Evolutionary conservation across 2,888 invertebrate species (phyloP).

Genomic region (Uloborus plumipes): DNA sequence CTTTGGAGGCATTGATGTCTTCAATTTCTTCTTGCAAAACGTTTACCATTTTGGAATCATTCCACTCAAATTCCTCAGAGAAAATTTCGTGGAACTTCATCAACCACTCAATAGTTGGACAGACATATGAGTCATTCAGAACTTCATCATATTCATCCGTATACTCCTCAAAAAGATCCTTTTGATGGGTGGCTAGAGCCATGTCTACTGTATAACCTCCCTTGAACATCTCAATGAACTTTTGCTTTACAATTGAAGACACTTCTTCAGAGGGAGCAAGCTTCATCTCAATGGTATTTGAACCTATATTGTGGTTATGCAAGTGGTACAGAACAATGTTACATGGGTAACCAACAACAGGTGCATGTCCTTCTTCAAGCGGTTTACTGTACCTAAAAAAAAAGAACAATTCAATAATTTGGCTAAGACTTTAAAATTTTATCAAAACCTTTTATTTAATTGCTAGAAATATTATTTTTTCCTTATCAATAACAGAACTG

Average conservation of each 20-base stretch:
- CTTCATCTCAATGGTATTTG: conserved; percentile 35
- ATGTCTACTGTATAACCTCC: conserved; percentile 39
- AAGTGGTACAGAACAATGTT: conserved; percentile 47
- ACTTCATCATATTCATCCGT: conserved; percentile 58
- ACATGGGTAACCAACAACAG: conserved; percentile 39
- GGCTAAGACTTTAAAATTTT: neutral
- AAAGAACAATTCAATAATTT: neutral
- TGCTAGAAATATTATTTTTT: too few relatives aligned
- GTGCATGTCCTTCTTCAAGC: neutral
- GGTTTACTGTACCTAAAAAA: conserved; percentile 27
- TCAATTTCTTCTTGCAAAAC: conserved; percentile 53
- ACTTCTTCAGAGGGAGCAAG: conserved; percentile 36
- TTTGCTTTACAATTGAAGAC: conserved; percentile 47
- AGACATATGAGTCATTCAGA: conserved; percentile 42
- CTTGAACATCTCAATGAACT: conserved; percentile 59
- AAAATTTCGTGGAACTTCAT: conserved; percentile 35
- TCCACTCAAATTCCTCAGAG: conserved; percentile 48
- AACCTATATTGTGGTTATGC: conserved; percentile 50
- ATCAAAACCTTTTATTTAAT: too few relatives aligned
- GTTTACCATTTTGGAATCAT: conserved; percentile 34
- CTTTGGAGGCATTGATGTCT: conserved; percentile 53
- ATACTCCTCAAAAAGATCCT: conserved; percentile 53
- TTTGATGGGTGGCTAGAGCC: conserved; percentile 37
- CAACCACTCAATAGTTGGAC: conserved; percentile 42
- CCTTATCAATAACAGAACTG: too few relatives aligned